Evolutionary conservation across 2,113 vertebrate species (phyloP).

Genomic region (Pongo abelii): DNA sequence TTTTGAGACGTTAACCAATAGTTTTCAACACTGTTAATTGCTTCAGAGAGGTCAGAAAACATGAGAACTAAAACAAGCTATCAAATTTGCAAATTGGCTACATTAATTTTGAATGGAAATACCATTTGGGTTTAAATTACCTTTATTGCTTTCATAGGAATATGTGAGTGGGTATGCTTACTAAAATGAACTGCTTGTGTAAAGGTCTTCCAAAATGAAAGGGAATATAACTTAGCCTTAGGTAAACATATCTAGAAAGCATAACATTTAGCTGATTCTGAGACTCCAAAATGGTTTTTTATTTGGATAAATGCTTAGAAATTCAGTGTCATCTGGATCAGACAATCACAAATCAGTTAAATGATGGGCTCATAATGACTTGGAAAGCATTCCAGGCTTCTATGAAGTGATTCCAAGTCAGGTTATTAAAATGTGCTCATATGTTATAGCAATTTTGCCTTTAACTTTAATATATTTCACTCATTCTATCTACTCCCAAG

Average conservation of each 20-base stretch:
- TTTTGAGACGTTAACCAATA: not conserved
- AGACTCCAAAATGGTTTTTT: not conserved
- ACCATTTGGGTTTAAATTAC: not conserved
- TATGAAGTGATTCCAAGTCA: not conserved
- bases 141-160: not conserved
- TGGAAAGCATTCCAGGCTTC: not conserved
- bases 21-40: not conserved
- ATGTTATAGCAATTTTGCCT: not conserved
- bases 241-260: conserved; percentile 37
- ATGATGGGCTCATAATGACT: not conserved
- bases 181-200: not conserved
- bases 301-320: conserved; percentile 46
- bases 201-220: conserved; percentile 49
- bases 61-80: not conserved
- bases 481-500: not conserved
- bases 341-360: not conserved
- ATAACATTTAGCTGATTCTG: not conserved
- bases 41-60: not conserved
- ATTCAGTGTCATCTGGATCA: not conserved
- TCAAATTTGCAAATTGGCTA: not conserved
- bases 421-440: not conserved
- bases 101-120: not conserved
- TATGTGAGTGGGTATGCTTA: not conserved
- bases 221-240: not conserved
- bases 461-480: not conserved